Percentiles rank a stretch among this genome's conserved stretches.
phyloP scores from a whole-genome alignment of 2,113 vertebrate genomes.

The Eretmochelys imbricata region DNA sequence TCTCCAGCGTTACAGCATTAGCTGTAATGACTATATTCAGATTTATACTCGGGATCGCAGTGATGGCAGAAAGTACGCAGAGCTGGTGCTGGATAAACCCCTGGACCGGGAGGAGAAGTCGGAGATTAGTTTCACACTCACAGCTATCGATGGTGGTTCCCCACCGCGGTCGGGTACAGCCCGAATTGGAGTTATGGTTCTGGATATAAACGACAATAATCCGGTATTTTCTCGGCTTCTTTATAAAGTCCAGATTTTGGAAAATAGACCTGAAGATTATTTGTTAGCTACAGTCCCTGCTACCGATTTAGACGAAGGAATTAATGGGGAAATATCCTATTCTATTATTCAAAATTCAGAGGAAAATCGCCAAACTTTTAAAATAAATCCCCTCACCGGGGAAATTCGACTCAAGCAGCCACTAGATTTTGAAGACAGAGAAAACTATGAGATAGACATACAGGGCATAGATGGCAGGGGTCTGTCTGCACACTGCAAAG shows the following conservation, averaged over 20 bases:
- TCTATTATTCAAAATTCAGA: constrained; percentile 70
- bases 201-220: constrained; percentile 71
- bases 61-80: constrained; percentile 59
- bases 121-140: constrained; percentile 51
- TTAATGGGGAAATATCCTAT: constrained; percentile 68
- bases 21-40: constrained; percentile 36
- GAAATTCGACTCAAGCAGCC: constrained; percentile 58
- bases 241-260: constrained; percentile 71
- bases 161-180: constrained; percentile 56
- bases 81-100: constrained; percentile 65
- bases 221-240: neutral
- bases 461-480: constrained; percentile 77
- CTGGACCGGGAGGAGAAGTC: constrained; percentile 67
- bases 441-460: constrained; percentile 69
- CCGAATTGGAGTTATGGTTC: constrained; percentile 48
- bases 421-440: constrained; percentile 71
- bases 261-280: constrained; percentile 70
- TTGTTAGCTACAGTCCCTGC: constrained; percentile 72
- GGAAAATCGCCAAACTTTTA: constrained; percentile 44
- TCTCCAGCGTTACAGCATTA: constrained; percentile 82
- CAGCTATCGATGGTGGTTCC: constrained; percentile 55
- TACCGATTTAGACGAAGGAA: constrained; percentile 76
- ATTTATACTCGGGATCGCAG: constrained; percentile 14
- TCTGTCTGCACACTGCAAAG: constrained; percentile 71
- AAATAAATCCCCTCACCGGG: constrained; percentile 5